phyloP scores from a whole-genome alignment of 1,140 invertebrate genomes.

The Trichonephila inaurata region DNA sequence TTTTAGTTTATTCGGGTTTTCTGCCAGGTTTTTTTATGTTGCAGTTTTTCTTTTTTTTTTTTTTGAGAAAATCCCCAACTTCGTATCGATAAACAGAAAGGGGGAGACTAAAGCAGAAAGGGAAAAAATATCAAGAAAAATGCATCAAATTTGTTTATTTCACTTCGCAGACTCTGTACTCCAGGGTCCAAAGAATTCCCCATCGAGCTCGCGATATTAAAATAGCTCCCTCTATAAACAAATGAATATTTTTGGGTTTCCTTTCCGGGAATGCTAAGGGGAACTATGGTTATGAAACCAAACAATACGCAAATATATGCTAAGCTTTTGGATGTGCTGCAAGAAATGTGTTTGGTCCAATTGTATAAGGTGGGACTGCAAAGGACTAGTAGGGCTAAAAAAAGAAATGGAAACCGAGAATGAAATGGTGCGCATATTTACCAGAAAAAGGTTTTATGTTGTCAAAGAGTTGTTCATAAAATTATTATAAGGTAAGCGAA shows the following conservation, averaged over 20 bases:
- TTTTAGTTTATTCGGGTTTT: neutral
- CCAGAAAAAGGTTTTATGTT: no score
- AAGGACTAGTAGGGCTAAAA: neutral
- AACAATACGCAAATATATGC: neutral
- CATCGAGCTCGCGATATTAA: neutral
- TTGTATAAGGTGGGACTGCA: neutral
- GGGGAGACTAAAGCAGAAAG: neutral
- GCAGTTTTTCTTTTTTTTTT: neutral
- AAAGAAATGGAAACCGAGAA: neutral
- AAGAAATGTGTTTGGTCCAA: neutral
- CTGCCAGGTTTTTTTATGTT: neutral
- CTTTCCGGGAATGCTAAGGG: neutral
- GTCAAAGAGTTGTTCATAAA: no score
- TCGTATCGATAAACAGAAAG: neutral
- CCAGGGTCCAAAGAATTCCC: neutral
- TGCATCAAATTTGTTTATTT: constrained; percentile 2
- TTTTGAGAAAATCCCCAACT: neutral
- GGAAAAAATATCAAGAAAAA: neutral
- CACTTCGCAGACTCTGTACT: neutral
- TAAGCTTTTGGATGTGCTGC: neutral
- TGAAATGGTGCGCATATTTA: neutral
- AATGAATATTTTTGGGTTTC: neutral
- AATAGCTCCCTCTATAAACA: neutral
- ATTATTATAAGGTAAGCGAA: no score
- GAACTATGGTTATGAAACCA: neutral